Conservation (phyloP, 1,140 invertebrate genomes). For the Hycleus phaleratus region DNA sequence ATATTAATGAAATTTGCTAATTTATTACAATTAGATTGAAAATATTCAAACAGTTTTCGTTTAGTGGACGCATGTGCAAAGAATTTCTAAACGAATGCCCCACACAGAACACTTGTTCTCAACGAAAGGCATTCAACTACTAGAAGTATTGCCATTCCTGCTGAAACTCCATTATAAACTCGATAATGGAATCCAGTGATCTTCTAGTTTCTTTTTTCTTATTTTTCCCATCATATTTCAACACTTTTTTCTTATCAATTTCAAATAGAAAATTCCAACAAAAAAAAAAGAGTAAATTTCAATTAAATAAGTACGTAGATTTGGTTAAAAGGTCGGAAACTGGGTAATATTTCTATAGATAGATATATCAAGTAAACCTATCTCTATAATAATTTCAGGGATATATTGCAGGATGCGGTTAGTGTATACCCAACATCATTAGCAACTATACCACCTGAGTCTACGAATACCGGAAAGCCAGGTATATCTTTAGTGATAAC, state of each 20-base stretch:
- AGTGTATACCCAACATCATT: conserved; percentile 18
- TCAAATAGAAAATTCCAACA: neutral
- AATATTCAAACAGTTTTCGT: too few relatives aligned
- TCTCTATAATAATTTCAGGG: conserved; percentile 7
- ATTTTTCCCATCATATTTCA: neutral
- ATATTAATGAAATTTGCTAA: too few relatives aligned
- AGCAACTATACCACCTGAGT: conserved; percentile 27
- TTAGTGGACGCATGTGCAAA: conserved; percentile 17
- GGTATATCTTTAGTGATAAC: neutral
- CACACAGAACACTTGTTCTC: conserved; percentile 15
- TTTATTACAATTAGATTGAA: too few relatives aligned
- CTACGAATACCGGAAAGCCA: conserved; percentile 6
- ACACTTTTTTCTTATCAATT: neutral
- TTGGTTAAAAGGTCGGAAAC: too few relatives aligned
- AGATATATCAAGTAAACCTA: conserved; percentile 13
- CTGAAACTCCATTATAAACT: conserved; percentile 24
- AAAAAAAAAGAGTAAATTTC: too few relatives aligned
- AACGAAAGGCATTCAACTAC: neutral
- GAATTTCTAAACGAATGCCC: conserved; percentile 27
- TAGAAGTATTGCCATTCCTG: conserved; percentile 1
- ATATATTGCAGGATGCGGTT: conserved; percentile 15
- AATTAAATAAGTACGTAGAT: too few relatives aligned
- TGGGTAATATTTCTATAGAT: neutral
- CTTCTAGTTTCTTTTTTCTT: neutral
- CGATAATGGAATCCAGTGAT: conserved; percentile 28